phyloP scores from a whole-genome alignment of 2,888 invertebrate species.

The Hemithea aestivaria region DNA sequence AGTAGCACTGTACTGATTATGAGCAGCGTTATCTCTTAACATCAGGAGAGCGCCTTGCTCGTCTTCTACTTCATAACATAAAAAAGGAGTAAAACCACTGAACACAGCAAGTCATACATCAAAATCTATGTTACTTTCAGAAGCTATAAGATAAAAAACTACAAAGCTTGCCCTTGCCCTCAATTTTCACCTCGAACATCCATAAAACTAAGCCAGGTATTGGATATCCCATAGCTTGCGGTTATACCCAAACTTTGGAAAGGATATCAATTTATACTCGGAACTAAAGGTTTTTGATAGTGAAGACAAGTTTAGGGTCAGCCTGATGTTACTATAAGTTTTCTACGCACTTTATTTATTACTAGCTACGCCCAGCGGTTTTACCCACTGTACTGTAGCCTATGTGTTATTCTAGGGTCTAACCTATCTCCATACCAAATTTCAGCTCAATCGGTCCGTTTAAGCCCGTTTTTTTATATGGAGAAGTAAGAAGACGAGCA shows the following conservation, averaged over 20 bases:
- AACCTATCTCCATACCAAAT: too few species aligned
- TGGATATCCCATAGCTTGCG: constrained; percentile 20
- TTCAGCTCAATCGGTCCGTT: too few species aligned
- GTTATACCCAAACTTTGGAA: constrained; percentile 27
- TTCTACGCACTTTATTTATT: constrained; percentile 18
- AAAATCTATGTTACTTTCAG: constrained; percentile 3
- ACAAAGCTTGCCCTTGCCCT: constrained; percentile 20
- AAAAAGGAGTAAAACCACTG: too few species aligned
- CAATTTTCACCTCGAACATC: constrained; percentile 22
- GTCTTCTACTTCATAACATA: too few species aligned
- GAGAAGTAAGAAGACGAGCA: too few species aligned
- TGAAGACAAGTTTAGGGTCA: constrained; percentile 45
- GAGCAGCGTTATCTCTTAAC: too few species aligned
- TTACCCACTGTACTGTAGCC: too few species aligned
- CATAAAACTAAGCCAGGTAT: constrained; percentile 26
- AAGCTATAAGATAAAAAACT: constrained; percentile 22
- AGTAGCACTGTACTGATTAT: too few species aligned
- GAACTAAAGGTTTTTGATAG: constrained; percentile 40
- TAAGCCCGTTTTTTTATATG: too few species aligned
- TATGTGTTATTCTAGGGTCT: too few species aligned
- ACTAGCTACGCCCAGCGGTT: too few species aligned
- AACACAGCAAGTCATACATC: constrained; percentile 4
- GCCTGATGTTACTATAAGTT: constrained; percentile 33
- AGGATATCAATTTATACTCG: constrained; percentile 51
- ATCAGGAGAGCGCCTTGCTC: too few species aligned